Evolutionary conservation across 2,113 vertebrate species (phyloP).

Genomic region (Amphilophus citrinellus): DNA sequence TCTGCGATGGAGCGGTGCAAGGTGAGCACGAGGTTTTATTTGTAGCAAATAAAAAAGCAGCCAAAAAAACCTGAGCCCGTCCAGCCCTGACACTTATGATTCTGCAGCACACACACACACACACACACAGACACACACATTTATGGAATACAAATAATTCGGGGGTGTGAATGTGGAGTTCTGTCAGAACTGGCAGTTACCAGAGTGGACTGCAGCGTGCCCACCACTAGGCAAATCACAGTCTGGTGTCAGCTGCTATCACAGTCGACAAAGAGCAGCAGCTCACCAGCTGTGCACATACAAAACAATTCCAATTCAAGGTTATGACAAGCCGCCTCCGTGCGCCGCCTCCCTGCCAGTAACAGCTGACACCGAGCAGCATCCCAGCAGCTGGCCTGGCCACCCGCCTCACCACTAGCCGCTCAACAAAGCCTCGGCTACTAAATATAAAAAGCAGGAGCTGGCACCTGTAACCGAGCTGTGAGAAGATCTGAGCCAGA

Average conservation of each 20-base stretch:
- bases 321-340: slow-evolving; percentile 58
- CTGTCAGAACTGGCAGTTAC: slow-evolving; percentile 44
- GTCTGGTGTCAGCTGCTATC: slow-evolving; percentile 65
- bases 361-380: slow-evolving; percentile 61
- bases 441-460: slow-evolving; percentile 52
- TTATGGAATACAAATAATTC: slow-evolving; percentile 55
- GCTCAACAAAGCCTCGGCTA: slow-evolving; percentile 38
- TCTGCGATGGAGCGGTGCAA: neutral
- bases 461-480: slow-evolving; percentile 57
- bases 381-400: slow-evolving; percentile 65
- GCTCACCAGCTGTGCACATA: slow-evolving; percentile 75
- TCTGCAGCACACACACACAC: neutral
- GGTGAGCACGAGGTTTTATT: slow-evolving; percentile 12
- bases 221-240: slow-evolving; percentile 61
- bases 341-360: slow-evolving; percentile 41
- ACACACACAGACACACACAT: neutral
- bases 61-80: slow-evolving; percentile 14
- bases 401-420: slow-evolving; percentile 38
- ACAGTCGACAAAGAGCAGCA: slow-evolving; percentile 51
- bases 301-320: slow-evolving; percentile 67
- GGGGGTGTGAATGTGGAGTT: slow-evolving; percentile 29
- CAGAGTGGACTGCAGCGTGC: slow-evolving; percentile 2
- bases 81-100: slow-evolving; percentile 32
- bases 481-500: slow-evolving; percentile 30
- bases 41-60: slow-evolving; percentile 20